These are phyloP conservation scores for Petrocephalus microphthalmus DNA, from an alignment of 2,113 vertebrate genomes.

Conservation along the genomic window DNA sequence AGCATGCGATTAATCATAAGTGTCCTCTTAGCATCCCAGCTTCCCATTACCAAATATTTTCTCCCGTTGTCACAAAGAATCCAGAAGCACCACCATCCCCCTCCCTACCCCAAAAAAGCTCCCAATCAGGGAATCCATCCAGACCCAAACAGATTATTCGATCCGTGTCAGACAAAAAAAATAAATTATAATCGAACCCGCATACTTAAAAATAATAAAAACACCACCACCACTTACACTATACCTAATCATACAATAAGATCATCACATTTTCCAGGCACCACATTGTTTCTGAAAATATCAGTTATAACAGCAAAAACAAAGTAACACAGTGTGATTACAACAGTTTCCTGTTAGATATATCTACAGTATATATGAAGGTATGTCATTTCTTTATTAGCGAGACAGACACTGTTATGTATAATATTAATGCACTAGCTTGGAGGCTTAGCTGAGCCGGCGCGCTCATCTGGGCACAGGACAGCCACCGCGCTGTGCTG, in stretches of 20 bases:
- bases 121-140: neutral
- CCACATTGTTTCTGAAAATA: neutral
- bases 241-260: neutral
- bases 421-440: neutral
- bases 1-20: neutral
- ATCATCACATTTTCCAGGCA: neutral
- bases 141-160: conserved; percentile 3
- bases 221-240: neutral
- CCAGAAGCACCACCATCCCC: neutral
- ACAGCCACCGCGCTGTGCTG: neutral
- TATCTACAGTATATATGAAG: neutral
- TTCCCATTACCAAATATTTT: neutral
- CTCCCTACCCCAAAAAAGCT: neutral
- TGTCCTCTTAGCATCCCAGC: neutral
- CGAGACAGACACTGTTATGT: neutral
- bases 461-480: neutral
- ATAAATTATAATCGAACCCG: neutral
- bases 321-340: neutral
- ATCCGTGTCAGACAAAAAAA: neutral
- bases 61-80: neutral
- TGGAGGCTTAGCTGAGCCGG: neutral
- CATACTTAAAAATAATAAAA: neutral
- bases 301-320: neutral
- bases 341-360: neutral
- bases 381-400: neutral